These are phyloP conservation scores for Eristalis pertinax DNA, from an alignment of 2,888 invertebrate species.

Conservation along the genomic window DNA sequence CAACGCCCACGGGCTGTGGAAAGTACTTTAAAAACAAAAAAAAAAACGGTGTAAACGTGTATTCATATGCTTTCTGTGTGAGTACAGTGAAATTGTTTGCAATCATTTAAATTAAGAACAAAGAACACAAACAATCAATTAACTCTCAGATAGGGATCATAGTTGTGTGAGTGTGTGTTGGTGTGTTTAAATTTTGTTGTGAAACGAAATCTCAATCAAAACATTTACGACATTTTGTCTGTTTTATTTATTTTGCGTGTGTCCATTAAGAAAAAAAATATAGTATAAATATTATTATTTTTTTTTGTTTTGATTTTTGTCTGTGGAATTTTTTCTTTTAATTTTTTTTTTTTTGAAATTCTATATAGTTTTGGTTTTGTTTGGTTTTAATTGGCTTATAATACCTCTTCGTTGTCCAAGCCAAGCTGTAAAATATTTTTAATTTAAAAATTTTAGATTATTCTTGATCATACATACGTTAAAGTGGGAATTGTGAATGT, in stretches of 20 bases:
- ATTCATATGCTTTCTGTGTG: constrained; percentile 19
- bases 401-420: constrained; percentile 96
- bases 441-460: constrained; percentile 71
- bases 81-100: constrained; percentile 12
- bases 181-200: neutral
- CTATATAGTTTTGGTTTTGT: constrained; percentile 48
- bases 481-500: constrained; percentile 57
- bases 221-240: constrained; percentile 23
- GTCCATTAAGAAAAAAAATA: constrained; percentile 15
- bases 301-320: constrained; percentile 6
- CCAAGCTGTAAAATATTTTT: constrained; percentile 89
- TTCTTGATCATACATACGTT: constrained; percentile 59
- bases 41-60: constrained; percentile 27
- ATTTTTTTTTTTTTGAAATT: neutral
- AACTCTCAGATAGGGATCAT: constrained; percentile 15
- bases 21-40: neutral
- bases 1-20: constrained; percentile 3
- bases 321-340: neutral
- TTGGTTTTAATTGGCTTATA: constrained; percentile 76
- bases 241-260: constrained; percentile 21
- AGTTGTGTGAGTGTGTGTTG: neutral
- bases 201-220: constrained; percentile 27
- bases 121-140: constrained; percentile 17
- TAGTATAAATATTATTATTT: constrained; percentile 1
- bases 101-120: neutral